phyloP scores from a whole-genome alignment of 2,113 vertebrate species.

The Butorides virescens region DNA sequence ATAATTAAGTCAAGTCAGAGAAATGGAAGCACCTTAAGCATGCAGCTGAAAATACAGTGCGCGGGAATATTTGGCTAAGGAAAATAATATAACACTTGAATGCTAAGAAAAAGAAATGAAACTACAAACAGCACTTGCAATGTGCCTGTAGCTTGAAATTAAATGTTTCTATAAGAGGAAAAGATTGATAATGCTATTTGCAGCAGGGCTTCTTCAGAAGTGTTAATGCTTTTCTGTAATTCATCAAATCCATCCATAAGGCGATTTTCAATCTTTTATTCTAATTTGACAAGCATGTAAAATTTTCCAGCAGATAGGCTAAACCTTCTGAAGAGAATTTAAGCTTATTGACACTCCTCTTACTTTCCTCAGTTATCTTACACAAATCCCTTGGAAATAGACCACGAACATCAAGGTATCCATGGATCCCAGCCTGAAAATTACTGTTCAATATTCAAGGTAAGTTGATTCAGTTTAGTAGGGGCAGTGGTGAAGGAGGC shows the following conservation, averaged over 20 bases:
- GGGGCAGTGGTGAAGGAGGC: not conserved
- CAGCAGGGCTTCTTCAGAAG: not conserved
- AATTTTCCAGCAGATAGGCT: not conserved
- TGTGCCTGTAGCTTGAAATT: not conserved
- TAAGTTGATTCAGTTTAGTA: not conserved
- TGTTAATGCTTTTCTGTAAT: not conserved
- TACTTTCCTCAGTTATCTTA: not conserved
- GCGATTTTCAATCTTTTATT: not conserved
- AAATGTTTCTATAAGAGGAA: not conserved
- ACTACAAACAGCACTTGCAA: not conserved
- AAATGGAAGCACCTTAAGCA: not conserved
- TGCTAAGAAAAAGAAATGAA: not conserved
- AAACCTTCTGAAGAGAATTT: not conserved
- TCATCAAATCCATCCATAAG: not conserved
- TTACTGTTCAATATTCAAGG: not conserved
- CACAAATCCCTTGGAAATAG: slow-evolving; percentile 8
- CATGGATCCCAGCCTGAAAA: not conserved
- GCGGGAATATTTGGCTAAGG: not conserved
- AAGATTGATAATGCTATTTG: not conserved
- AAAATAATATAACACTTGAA: not conserved
- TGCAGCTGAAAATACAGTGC: not conserved
- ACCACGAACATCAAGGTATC: not conserved
- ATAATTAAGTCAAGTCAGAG: not conserved
- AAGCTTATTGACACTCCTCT: not conserved
- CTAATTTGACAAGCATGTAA: not conserved